Evolutionary conservation across 1,140 invertebrate genomes (phyloP).

Genomic region (Acromyrmex heyeri): DNA sequence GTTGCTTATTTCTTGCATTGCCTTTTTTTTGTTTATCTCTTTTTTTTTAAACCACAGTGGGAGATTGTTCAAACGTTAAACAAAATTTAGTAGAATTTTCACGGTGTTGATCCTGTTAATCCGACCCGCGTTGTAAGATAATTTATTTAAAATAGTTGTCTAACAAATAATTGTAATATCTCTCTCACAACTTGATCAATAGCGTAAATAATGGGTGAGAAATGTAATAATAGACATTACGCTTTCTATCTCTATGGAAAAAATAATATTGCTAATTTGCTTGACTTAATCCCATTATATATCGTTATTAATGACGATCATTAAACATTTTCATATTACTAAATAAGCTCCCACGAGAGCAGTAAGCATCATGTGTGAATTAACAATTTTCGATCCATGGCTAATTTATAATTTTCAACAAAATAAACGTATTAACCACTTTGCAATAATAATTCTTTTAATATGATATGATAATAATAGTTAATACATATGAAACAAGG

Average conservation of each 20-base stretch:
- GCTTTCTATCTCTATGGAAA: background rate
- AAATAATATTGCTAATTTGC: background rate
- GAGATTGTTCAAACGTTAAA: slow-evolving; percentile 78
- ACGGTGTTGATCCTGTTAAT: background rate
- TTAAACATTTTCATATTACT: slow-evolving; percentile 51
- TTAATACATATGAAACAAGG: background rate
- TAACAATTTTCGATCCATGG: slow-evolving; percentile 33
- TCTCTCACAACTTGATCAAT: background rate
- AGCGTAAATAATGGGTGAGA: background rate
- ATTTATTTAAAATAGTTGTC: slow-evolving; percentile 71
- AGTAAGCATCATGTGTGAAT: slow-evolving; percentile 34
- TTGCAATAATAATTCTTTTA: slow-evolving; percentile 13
- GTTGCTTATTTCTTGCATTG: background rate
- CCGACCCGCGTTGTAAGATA: slow-evolving; percentile 22
- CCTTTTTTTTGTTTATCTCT: background rate
- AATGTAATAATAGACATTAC: background rate
- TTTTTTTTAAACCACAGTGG: background rate
- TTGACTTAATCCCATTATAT: slow-evolving; percentile 7
- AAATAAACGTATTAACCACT: background rate
- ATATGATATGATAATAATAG: background rate
- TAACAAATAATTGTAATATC: slow-evolving; percentile 21
- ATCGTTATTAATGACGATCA: slow-evolving; percentile 41
- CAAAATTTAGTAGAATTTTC: slow-evolving; percentile 73
- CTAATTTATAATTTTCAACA: slow-evolving; percentile 40
- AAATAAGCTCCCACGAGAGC: slow-evolving; percentile 32